phyloP scores from a whole-genome alignment of 2,888 invertebrate species.

The Phaedon cochleariae region DNA sequence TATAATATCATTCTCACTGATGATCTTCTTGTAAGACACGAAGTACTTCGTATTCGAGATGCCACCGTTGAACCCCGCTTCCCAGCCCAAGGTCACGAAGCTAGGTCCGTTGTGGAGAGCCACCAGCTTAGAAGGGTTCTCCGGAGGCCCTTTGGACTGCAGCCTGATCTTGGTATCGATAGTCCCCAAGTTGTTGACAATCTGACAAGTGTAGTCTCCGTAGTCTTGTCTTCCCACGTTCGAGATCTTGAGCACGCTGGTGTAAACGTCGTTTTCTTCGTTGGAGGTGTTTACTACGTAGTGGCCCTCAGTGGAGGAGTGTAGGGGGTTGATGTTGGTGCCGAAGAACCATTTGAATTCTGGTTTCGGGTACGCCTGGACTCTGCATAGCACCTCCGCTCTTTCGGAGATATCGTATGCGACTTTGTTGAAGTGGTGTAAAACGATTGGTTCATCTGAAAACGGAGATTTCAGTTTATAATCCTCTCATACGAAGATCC shows the following conservation, averaged over 20 bases:
- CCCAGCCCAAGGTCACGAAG: slow-evolving; percentile 84
- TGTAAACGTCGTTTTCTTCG: slow-evolving; percentile 86
- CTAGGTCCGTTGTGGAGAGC: slow-evolving; percentile 80
- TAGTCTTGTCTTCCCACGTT: slow-evolving; percentile 84
- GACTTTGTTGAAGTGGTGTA: slow-evolving; percentile 87
- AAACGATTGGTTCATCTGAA: slow-evolving; percentile 84
- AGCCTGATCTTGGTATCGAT: slow-evolving; percentile 79
- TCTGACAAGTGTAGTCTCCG: slow-evolving; percentile 90
- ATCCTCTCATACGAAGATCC: no score
- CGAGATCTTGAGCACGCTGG: slow-evolving; percentile 77
- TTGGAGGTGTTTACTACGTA: slow-evolving; percentile 85
- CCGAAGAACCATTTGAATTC: slow-evolving; percentile 93
- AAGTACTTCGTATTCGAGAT: slow-evolving; percentile 86
- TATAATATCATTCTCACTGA: slow-evolving; percentile 69
- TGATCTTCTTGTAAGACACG: slow-evolving; percentile 79
- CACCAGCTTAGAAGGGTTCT: slow-evolving; percentile 77
- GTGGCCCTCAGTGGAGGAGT: slow-evolving; percentile 83
- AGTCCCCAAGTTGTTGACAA: slow-evolving; percentile 82
- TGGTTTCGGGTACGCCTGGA: slow-evolving; percentile 91
- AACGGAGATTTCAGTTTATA: slow-evolving; percentile 28
- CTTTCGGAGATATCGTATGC: slow-evolving; percentile 86
- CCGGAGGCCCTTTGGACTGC: slow-evolving; percentile 89
- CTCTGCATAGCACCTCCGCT: slow-evolving; percentile 87
- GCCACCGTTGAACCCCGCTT: slow-evolving; percentile 91
- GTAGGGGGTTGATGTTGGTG: slow-evolving; percentile 76